Percentiles rank a stretch among this genome's conserved stretches.
Evolutionary conservation across 2,113 vertebrate genomes (phyloP).

Genomic region (Herpailurus yagouaroundi): DNA sequence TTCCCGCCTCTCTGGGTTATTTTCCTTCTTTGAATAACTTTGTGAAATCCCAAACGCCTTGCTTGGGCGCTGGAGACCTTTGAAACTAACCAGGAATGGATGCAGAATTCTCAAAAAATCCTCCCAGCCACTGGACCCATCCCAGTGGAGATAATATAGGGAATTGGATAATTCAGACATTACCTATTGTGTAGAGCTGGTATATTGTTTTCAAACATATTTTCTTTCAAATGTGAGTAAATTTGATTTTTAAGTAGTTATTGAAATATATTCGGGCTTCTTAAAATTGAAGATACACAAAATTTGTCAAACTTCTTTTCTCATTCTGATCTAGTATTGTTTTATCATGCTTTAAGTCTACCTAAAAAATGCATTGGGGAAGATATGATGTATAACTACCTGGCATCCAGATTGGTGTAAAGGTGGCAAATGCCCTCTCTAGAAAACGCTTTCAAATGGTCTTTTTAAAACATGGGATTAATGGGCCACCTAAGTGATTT

Average conservation of each 20-base stretch:
- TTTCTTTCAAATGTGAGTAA: constrained; percentile 35
- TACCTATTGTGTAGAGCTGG: constrained; percentile 33
- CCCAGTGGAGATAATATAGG: constrained; percentile 42
- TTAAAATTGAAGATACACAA: constrained; percentile 57
- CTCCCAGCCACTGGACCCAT: neutral
- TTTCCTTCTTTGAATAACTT: constrained; percentile 65
- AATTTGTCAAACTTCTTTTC: constrained; percentile 59
- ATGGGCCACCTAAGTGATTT: constrained; percentile 36
- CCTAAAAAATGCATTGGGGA: constrained; percentile 59
- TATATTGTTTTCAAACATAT: constrained; percentile 38
- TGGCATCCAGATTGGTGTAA: constrained; percentile 43
- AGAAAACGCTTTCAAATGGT: constrained; percentile 43
- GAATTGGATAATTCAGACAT: constrained; percentile 46
- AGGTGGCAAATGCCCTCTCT: constrained; percentile 51
- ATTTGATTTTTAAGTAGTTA: constrained; percentile 36
- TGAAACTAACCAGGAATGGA: constrained; percentile 58
- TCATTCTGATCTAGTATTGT: constrained; percentile 66
- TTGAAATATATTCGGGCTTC: neutral
- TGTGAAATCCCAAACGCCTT: constrained; percentile 52
- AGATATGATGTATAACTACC: constrained; percentile 8
- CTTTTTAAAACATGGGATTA: constrained; percentile 29
- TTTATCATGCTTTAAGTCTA: constrained; percentile 69
- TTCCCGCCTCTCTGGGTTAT: constrained; percentile 71
- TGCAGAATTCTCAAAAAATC: constrained; percentile 64
- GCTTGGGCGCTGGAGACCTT: constrained; percentile 55